Conservation (phyloP, 2,797 vertebrate species). For the Melanogrammus aeglefinus region DNA sequence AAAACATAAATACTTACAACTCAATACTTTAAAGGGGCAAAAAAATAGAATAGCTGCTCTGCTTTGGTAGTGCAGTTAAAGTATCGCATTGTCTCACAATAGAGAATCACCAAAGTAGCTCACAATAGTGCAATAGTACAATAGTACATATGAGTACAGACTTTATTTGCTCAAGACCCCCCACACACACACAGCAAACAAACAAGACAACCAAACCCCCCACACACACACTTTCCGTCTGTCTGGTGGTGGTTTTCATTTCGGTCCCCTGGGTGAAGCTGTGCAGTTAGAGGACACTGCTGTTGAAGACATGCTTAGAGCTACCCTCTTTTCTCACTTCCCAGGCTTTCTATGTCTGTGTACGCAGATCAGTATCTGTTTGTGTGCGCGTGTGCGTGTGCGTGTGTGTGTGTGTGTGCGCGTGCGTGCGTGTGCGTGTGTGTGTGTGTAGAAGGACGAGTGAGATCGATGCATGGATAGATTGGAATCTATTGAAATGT, state of each 20-base stretch:
- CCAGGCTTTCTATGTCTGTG: constrained; percentile 10
- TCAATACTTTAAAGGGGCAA: too few species aligned
- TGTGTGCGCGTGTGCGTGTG: not conserved
- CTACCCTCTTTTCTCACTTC: constrained; percentile 15
- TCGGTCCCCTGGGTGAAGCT: constrained; percentile 62
- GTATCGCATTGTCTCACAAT: too few species aligned
- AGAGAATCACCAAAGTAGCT: too few species aligned
- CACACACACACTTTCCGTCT: constrained; percentile 32
- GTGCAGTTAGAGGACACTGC: constrained; percentile 62
- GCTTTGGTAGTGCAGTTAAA: too few species aligned
- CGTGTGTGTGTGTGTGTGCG: constrained; percentile 1
- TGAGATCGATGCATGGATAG: not conserved
- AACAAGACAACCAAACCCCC: too few species aligned
- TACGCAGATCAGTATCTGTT: not conserved
- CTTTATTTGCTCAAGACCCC: too few species aligned
- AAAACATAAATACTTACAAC: not conserved
- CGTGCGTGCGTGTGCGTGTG: not conserved
- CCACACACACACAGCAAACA: too few species aligned
- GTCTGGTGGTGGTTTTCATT: constrained; percentile 56
- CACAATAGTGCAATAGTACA: too few species aligned
- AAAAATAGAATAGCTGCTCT: too few species aligned
- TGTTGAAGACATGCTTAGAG: constrained; percentile 23
- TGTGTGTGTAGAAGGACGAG: not conserved
- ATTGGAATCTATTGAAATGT: not conserved
- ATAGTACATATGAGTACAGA: too few species aligned